Evolutionary conservation across 92 coral and sea anemone genomes (phyloP).

Genomic region (Phymanthus crucifer): DNA sequence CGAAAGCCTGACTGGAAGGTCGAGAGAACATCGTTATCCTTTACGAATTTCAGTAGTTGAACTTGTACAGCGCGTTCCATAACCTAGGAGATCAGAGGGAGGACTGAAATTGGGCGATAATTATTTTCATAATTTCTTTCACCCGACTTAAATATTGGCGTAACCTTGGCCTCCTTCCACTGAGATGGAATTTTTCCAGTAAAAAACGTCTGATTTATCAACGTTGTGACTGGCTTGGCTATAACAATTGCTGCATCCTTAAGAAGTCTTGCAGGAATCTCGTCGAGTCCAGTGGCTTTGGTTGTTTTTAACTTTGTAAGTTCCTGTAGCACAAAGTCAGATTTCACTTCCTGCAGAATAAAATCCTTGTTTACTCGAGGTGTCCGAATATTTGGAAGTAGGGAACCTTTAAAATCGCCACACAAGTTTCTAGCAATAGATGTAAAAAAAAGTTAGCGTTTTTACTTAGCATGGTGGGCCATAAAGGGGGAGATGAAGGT

Average conservation of each 20-base stretch:
- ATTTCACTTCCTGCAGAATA: slow-evolving; percentile 38
- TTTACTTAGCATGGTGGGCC: no score
- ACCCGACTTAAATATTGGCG: slow-evolving; percentile 25
- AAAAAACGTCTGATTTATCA: slow-evolving; percentile 13
- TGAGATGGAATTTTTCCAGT: slow-evolving; percentile 1
- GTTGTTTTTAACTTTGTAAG: slow-evolving; percentile 45
- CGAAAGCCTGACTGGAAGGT: no score
- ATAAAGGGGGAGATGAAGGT: no score
- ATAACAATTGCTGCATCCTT: slow-evolving; percentile 35
- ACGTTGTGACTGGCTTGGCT: slow-evolving; percentile 21
- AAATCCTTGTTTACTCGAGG: slow-evolving; percentile 46
- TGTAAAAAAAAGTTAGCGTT: slow-evolving; percentile 46
- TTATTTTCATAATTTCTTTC: slow-evolving; percentile 4
- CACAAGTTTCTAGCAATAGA: slow-evolving; percentile 58
- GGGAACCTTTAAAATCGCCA: slow-evolving; percentile 32
- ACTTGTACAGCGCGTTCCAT: background rate
- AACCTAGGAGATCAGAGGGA: background rate
- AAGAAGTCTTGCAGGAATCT: slow-evolving; percentile 31
- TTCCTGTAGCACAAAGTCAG: slow-evolving; percentile 50
- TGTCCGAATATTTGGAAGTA: slow-evolving; percentile 37
- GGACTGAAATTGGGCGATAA: slow-evolving; percentile 22
- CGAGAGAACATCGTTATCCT: slow-evolving; percentile 7
- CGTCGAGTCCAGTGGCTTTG: slow-evolving; percentile 56
- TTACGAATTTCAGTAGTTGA: background rate
- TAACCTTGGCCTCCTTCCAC: slow-evolving; percentile 19